Evolutionary conservation across 2,797 vertebrate genomes (phyloP).

Genomic region (Crenichthys baileyi): DNA sequence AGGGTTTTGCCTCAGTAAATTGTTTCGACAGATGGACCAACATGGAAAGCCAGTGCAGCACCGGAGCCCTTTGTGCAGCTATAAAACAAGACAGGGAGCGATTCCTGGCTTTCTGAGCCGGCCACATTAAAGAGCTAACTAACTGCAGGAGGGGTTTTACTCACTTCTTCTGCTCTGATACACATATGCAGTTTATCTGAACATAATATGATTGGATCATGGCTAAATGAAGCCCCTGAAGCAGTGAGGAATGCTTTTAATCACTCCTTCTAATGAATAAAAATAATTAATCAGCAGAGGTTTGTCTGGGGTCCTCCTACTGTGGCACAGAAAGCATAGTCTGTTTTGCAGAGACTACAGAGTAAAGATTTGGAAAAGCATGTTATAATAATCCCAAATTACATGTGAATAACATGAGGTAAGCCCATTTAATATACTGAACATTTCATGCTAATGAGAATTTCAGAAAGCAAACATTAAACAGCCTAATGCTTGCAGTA

Average conservation of each 20-base stretch:
- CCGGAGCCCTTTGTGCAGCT: background rate
- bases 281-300: constrained; percentile 14
- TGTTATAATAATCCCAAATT: background rate
- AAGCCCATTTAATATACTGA: constrained; percentile 46
- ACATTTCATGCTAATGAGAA: constrained; percentile 36
- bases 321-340: constrained; percentile 20
- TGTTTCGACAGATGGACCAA: background rate
- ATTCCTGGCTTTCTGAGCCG: constrained; percentile 5
- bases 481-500: background rate
- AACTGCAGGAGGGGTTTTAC: constrained; percentile 14
- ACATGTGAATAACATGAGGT: constrained; percentile 30
- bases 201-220: constrained; percentile 15
- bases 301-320: constrained; percentile 13
- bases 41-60: background rate
- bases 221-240: constrained; percentile 15
- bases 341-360: constrained; percentile 33
- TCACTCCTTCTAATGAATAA: constrained; percentile 17
- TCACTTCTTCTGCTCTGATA: constrained; percentile 16
- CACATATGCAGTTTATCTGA: constrained; percentile 7
- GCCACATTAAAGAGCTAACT: constrained; percentile 3
- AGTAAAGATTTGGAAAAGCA: constrained; percentile 28
- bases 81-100: background rate
- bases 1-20: background rate
- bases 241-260: constrained; percentile 1
- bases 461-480: constrained; percentile 1